Conservation (phyloP, 2,113 vertebrate genomes). For the Tragelaphus imberbis region DNA sequence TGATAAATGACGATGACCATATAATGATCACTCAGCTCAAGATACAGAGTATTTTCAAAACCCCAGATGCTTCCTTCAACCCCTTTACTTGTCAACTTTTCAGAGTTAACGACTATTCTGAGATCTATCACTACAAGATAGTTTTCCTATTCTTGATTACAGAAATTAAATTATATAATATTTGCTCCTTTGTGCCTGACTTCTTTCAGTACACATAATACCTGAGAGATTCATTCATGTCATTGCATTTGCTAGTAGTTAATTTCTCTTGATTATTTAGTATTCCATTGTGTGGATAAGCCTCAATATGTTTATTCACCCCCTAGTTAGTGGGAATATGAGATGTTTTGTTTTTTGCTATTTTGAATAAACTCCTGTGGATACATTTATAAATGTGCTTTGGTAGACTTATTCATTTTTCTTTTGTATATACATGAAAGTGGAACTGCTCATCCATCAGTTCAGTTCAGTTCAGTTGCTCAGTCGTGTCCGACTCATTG, state of each 20-base stretch:
- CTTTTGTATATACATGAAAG: neutral
- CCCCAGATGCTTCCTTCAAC: neutral
- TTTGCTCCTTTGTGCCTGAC: neutral
- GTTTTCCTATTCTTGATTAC: neutral
- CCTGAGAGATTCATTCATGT: neutral
- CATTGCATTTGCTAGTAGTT: neutral
- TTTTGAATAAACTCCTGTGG: neutral
- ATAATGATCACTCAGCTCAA: neutral
- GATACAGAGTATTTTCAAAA: neutral
- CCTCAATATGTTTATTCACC: neutral
- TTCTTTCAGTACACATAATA: neutral
- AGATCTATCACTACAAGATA: neutral
- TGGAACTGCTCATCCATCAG: neutral
- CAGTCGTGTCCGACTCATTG: too few species aligned
- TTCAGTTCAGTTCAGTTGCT: too few species aligned
- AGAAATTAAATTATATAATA: neutral
- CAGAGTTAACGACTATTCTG: neutral
- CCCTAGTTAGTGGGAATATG: neutral
- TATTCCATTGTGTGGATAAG: neutral
- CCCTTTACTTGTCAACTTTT: neutral
- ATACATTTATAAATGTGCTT: neutral
- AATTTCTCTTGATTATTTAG: neutral
- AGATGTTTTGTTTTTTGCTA: neutral
- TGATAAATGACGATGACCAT: neutral
- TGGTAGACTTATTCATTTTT: neutral